Evolutionary conservation across 2,113 vertebrate genomes (phyloP), one percentile per base, ranked within the genome.

Genomic region (Saimiri boliviensis): DNA sequence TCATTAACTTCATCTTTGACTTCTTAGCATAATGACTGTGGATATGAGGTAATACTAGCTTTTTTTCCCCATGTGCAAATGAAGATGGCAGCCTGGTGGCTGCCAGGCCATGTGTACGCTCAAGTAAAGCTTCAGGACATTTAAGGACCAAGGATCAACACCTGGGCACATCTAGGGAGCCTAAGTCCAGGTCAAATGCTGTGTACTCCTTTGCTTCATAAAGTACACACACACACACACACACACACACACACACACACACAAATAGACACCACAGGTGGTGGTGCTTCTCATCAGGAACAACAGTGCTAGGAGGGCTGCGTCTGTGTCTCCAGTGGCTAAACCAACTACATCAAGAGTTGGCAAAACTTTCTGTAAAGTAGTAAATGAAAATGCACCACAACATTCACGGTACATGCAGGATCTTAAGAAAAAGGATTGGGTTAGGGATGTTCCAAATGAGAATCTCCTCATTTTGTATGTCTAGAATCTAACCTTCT

Each of bases 111-210:
- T 19, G 60, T 93, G 7, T 86, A 81, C 27, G 58, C 63, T 56
- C 19, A 94, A 60, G 35, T 95, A 91, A 90, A 92, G 81, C 68
- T 94, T 88, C 32, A 63, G 45, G 76, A 92, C 35, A 95, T 40
- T 11, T 54, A 12, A 80, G 42, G 25, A 66, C 27, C 40, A 85
- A 94, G 37, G 12, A 82, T 63, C 42, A 85, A 74, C 8, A 86
- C 49, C 42, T 73, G 25, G n/a, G 32, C 52, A 91, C 4, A 84
- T 13, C 49, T 49, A 92, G 16, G 20, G 2, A 70, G 2, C 81
- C 19, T 49, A 87, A 76, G 32, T 37, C n/a, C 81, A 81, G 40
- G 49, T 60, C 71, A 80, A 93, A 52, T 56, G 21, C 74, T 45
- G 32, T 32, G 30, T 25, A 49, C 3, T 86, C 35, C 66, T 54